Base-by-base conservation (phyloP, 2,888 invertebrate genomes). In the Apodemia mormo region DNA sequence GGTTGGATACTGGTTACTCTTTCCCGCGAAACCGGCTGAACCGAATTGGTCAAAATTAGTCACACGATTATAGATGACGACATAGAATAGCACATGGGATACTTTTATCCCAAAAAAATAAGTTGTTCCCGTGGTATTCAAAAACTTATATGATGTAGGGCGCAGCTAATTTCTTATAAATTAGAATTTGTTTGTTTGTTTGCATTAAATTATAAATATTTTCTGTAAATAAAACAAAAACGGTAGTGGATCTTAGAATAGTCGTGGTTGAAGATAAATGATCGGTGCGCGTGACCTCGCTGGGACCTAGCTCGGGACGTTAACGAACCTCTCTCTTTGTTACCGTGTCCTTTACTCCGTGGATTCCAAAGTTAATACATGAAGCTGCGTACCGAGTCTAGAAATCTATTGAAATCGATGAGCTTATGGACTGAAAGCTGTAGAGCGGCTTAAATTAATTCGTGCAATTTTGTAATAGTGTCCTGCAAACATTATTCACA, bases 251-350 rank as follows among this genome's bases (percentile, higher is more conserved):
- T 79, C 76, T 78, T 74, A 77, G 76, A 76, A 76, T 77, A 77
- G 80, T 78, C 79, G 79, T 79, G 73, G 73, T 66, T 68, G 69
- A 78, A 86, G 86, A 90, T 88, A 86, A 87, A 89, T 84, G 76
- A 82, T 81, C 78, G 80, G 80, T 79, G 82, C 82, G 80, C 81
- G 83, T 85, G 92, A 88, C 90, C 90, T 91, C 89, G 89, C 86
- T 61, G 61, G 58, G 58, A 87, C 87, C 83, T 81, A 82, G 82
- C 78, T 75, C 81, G 85, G 84, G 86, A 81, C 82, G 83, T 82
- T 85, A 86, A 88, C 87, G 85, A 87, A 85, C 88, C 89, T 88
- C 89, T 89, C 89, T 87, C 89, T 90, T 89, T 86, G 85, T 87
- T 78, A 78, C 76, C 80, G 82, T 81, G 85, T 87, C 85, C 86